Evolutionary conservation across 2,797 vertebrate genomes (phyloP).

Genomic region (Poecilia velifera): DNA sequence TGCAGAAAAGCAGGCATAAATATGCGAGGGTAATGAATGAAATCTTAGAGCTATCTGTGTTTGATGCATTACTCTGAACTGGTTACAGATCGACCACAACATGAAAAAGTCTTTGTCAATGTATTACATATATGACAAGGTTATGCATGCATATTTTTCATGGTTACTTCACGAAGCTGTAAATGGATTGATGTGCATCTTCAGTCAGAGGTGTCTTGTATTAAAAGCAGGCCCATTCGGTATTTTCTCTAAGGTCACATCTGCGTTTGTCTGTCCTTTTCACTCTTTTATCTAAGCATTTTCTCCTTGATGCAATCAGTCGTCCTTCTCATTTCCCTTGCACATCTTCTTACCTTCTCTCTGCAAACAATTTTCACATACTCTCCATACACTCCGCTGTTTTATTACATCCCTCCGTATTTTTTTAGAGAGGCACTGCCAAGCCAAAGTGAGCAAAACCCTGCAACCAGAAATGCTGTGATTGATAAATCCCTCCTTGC

Average conservation of each 20-base stretch:
- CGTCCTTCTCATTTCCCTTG: conserved; percentile 7
- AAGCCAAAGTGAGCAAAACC: conserved; percentile 38
- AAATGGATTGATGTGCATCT: conserved; percentile 53
- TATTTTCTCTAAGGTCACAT: conserved; percentile 37
- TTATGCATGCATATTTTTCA: conserved; percentile 40
- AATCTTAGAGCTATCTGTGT: conserved; percentile 31
- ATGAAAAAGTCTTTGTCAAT: conserved; percentile 30
- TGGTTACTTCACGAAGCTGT: conserved; percentile 34
- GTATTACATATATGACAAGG: conserved; percentile 43
- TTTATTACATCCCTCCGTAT: conserved; percentile 32
- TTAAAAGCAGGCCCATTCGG: conserved; percentile 19
- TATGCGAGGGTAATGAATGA: conserved; percentile 46
- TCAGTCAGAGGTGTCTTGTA: conserved; percentile 26
- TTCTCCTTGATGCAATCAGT: conserved; percentile 17
- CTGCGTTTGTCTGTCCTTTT: conserved; percentile 20
- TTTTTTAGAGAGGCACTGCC: conserved; percentile 24
- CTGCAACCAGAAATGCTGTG: conserved; percentile 57
- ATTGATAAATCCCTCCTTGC: conserved; percentile 74
- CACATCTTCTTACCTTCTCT: not conserved
- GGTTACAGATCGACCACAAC: not conserved
- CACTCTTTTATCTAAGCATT: conserved; percentile 26
- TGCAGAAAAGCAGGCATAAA: conserved; percentile 24
- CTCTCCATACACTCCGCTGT: conserved; percentile 33
- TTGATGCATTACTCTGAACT: conserved; percentile 17
- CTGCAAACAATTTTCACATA: conserved; percentile 26